Evolutionary conservation across 2,797 vertebrate species (phyloP), one percentile per base, ranked within the genome.

Genomic region (Xiphorhynchus erythropygius): DNA sequence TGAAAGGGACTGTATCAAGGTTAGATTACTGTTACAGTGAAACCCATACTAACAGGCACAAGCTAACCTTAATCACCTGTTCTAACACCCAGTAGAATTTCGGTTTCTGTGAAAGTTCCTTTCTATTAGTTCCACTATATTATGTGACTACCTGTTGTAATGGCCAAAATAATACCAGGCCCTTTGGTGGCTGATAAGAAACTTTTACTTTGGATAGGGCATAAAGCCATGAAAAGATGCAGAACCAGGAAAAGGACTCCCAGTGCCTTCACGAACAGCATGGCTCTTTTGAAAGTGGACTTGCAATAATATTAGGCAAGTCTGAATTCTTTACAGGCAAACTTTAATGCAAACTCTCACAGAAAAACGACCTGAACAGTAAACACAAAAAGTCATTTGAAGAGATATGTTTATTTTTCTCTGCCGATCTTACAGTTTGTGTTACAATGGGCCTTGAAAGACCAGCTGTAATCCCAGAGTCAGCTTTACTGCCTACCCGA

Each of bases 321-420:
- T 28, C 78, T 86, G 89, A 88, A 56, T 84, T 79, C 82, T 95
- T 95, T 93, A 83, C 69, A 67, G 64, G 47, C 50, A 50, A 96
- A 75, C 7, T 85, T 94, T 95, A 79, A 85, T 85, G 89, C 0
- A 0, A 80, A 50, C 39, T 77, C 70, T 84, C 67, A 27, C 39
- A 79, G 89, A 57, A 84, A 89, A 93, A 87, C 50, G 68, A 78
- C 32, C 53, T 52, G 71, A 89, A 89, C 13, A 87, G 74, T 90
- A 89, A 96, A 82, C 56, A 52, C 22, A 52, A 90, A 92, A 91
- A 92, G 22, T 17, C 33, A 30, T 70, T 93, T 80, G 68, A 90
- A 92, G 50, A 83, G 15, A 92, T 49, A 70, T 17, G 93, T 52
- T 80, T 89, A 60, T 93, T 94, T 89, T 62, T 65, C 60, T 71